These are phyloP conservation scores for Tiliacea citrago DNA, from an alignment of 2,888 invertebrate genomes.

Conservation along the genomic window DNA sequence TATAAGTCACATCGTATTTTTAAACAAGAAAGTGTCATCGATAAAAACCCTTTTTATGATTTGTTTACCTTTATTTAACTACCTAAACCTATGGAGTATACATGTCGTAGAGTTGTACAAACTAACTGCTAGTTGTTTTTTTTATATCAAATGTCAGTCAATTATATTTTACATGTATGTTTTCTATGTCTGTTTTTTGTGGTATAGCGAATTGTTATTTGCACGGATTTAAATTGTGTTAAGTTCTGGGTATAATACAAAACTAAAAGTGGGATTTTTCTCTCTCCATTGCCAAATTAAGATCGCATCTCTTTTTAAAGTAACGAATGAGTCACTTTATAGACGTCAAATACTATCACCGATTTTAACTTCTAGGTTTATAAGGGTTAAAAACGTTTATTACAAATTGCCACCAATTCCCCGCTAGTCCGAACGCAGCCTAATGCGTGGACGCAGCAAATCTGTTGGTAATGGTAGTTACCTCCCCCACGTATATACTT, in stretches of 20 bases:
- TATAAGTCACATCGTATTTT: too few species aligned
- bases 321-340: not conserved
- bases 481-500: slow-evolving; percentile 61
- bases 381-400: not conserved
- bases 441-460: slow-evolving; percentile 46
- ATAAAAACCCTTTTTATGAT: too few species aligned
- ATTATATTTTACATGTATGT: slow-evolving; percentile 5
- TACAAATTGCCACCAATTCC: not conserved
- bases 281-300: too few species aligned
- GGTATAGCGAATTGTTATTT: not conserved
- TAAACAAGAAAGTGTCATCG: too few species aligned
- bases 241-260: too few species aligned
- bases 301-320: too few species aligned
- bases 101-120: not conserved
- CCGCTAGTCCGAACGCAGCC: slow-evolving; percentile 23
- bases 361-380: not conserved
- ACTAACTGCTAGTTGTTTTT: not conserved
- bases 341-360: not conserved
- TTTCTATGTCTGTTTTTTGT: not conserved
- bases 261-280: too few species aligned
- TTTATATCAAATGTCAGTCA: not conserved
- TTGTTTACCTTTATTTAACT: too few species aligned
- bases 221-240: too few species aligned
- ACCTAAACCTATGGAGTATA: too few species aligned
- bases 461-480: slow-evolving; percentile 47